Percentiles rank a stretch among this genome's conserved stretches.
phyloP scores from a whole-genome alignment of 2,888 invertebrate species.

The Leptothorax acervorum region DNA sequence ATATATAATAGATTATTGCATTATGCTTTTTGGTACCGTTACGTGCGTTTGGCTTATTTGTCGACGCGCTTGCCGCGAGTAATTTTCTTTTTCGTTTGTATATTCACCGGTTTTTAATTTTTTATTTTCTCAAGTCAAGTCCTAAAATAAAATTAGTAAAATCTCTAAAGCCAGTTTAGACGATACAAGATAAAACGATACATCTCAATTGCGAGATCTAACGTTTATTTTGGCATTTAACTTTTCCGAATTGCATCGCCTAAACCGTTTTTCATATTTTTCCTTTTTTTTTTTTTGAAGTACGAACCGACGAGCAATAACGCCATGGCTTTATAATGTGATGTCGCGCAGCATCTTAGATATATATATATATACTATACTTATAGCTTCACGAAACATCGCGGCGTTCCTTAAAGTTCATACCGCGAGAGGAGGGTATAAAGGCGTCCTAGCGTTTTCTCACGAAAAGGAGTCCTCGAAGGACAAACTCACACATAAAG shows the following conservation, averaged over 20 bases:
- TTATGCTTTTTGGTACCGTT: conserved; percentile 86
- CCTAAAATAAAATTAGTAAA: conserved; percentile 42
- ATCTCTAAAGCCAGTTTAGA: conserved; percentile 22
- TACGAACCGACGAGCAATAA: conserved; percentile 40
- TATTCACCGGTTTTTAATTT: conserved; percentile 8
- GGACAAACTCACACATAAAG: background rate
- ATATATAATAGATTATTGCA: conserved; percentile 85
- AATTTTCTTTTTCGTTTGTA: conserved; percentile 25
- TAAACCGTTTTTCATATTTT: conserved; percentile 8
- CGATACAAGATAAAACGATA: conserved; percentile 25
- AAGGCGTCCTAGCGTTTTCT: conserved; percentile 43
- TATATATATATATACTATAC: conserved; percentile 15
- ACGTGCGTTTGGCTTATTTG: conserved; percentile 72
- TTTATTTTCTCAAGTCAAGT: background rate
- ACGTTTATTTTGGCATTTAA: background rate
- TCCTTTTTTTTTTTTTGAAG: conserved; percentile 18
- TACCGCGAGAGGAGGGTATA: conserved; percentile 27
- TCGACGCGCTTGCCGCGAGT: conserved; percentile 50
- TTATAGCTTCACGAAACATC: conserved; percentile 9
- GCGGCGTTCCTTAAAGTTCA: conserved; percentile 29
- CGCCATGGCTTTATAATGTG: conserved; percentile 43
- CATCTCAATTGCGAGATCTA: conserved; percentile 22
- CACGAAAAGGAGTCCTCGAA: background rate
- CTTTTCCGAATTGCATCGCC: conserved; percentile 1
- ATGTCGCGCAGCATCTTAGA: conserved; percentile 39